phyloP scores from a whole-genome alignment of 2,797 vertebrate genomes.

The Acanthurus lineatus region DNA sequence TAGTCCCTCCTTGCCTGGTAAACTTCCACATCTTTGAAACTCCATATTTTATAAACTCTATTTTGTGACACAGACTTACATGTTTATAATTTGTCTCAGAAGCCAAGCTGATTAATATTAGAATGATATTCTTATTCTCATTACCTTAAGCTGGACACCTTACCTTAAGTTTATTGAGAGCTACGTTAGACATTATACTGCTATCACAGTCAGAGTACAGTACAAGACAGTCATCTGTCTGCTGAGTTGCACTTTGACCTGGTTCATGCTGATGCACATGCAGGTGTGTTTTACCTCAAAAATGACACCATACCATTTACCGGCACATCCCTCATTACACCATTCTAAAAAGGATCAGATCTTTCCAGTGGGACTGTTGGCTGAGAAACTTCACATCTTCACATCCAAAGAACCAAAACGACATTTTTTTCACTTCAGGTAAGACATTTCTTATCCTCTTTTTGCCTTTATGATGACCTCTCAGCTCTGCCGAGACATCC shows the following conservation, averaged over 20 bases:
- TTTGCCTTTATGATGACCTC: not conserved
- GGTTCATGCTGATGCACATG: no score
- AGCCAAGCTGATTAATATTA: no score
- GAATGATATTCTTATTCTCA: no score
- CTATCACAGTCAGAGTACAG: no score
- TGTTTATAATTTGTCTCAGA: conserved; percentile 1
- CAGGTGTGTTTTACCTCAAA: no score
- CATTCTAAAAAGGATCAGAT: not conserved
- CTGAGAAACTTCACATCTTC: not conserved
- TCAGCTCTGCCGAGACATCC: not conserved
- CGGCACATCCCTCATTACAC: no score
- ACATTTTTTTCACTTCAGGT: conserved; percentile 8
- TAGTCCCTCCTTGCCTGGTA: not conserved
- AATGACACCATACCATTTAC: no score
- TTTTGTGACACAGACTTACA: not conserved
- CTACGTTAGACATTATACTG: no score
- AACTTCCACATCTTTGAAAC: not conserved
- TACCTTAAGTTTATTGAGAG: no score
- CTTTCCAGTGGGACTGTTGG: not conserved
- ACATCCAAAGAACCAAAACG: not conserved
- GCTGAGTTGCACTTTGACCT: no score
- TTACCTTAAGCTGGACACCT: no score
- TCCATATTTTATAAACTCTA: not conserved
- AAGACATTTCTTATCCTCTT: not conserved
- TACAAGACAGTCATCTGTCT: no score